Evolutionary conservation across 2,113 vertebrate genomes (phyloP), one percentile per base, ranked within the genome.

Genomic region (Lagopus muta): DNA sequence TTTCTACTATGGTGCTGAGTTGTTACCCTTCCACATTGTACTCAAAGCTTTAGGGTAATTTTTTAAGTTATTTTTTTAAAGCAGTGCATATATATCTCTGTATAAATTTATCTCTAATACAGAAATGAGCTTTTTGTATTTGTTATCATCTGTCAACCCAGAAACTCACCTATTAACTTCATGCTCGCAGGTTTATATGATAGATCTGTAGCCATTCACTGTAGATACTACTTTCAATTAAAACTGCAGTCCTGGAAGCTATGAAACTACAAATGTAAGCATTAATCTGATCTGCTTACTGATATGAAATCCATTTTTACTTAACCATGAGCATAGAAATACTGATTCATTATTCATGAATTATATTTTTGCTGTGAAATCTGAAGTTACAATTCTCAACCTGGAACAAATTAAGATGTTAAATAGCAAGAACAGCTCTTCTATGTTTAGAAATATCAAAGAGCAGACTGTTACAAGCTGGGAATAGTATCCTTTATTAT

Each of bases 401-500:
- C 67, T 87, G 78, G 94, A 97, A 91, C 92, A 93, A 97, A 97
- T 96, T 92, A 95, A 96, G 89, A 95, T 69, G 72, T 95, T 96
- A 89, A 95, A 69, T 76, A 92, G 47, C 25, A 73, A 74, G 45
- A 89, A 36, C 27, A 75, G 30, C 57, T 61, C 32, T 94, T 88
- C 43, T 87, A 10, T 43, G 48, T 55, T 70, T 86, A 86, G 64
- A 85, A 69, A 73, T 84, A 28, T 4, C 1, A 65, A 69, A 78
- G 24, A 25, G 8, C 11, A 43, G 27, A 13, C 6, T 83, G 5
- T 62, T 88, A 32, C 3, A 50, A 69, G 30, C 20, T 71, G 7
- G 21, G 5, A 92, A 71, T 50, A 1, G 2, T 45, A 55, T 54
- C 11, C 27, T 28, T 28, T 67, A 86, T 86, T 58, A 45, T 57